Percentiles rank a stretch among this genome's conserved stretches.
Evolutionary conservation across 2,888 invertebrate species (phyloP).

Genomic region (Asteroscopus sphinx): DNA sequence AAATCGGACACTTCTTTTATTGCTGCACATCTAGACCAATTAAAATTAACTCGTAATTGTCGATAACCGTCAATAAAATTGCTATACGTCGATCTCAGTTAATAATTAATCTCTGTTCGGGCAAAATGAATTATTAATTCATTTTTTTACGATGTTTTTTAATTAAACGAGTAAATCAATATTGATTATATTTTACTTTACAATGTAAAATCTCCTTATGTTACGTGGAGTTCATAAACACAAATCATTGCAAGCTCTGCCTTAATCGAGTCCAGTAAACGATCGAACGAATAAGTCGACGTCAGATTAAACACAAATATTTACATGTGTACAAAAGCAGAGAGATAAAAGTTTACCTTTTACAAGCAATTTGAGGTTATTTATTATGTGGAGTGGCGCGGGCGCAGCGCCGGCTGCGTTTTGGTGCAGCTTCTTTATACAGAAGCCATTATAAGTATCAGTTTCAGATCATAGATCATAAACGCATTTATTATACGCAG

Average conservation of each 20-base stretch:
- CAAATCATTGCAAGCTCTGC: constrained; percentile 55
- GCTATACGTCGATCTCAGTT: constrained; percentile 58
- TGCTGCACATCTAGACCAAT: constrained; percentile 71
- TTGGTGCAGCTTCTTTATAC: constrained; percentile 86
- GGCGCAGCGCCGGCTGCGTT: constrained; percentile 70
- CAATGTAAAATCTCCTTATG: constrained; percentile 26
- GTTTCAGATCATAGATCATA: constrained; percentile 90
- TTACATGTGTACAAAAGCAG: constrained; percentile 82
- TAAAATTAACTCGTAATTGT: constrained; percentile 81
- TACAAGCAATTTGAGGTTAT: constrained; percentile 88
- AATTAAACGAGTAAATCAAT: constrained; percentile 48
- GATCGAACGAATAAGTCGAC: constrained; percentile 71
- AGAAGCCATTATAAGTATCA: constrained; percentile 90
- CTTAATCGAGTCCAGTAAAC: constrained; percentile 62
- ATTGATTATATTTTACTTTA: constrained; percentile 37
- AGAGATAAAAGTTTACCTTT: constrained; percentile 84
- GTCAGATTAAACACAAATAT: constrained; percentile 84
- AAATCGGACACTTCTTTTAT: constrained; percentile 82
- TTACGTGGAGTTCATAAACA: constrained; percentile 41
- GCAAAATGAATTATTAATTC: constrained; percentile 43
- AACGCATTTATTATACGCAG: constrained; percentile 82
- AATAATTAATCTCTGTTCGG: constrained; percentile 53
- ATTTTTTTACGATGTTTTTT: constrained; percentile 39
- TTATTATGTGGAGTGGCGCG: constrained; percentile 78
- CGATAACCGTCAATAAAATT: constrained; percentile 70